Base-by-base conservation (phyloP, 2,888 invertebrate genomes). In the Fragum whitleyi region DNA sequence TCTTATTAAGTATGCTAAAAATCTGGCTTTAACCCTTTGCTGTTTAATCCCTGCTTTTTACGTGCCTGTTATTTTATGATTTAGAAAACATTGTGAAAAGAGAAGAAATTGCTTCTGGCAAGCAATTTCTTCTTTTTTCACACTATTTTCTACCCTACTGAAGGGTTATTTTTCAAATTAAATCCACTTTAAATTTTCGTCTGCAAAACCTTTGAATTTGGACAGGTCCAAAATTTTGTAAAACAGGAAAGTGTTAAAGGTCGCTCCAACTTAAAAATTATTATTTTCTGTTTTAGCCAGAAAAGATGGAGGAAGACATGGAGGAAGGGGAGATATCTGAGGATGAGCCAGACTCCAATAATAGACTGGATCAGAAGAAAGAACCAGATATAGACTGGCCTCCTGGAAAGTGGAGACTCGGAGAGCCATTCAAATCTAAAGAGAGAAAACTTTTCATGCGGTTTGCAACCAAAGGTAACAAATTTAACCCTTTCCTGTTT, bases 341-440 rank as follows among this genome's bases (percentile, higher is more conserved):
- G 39, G 81, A 78, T 72, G 86, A 84, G 28, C 74, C 74, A 7
- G 53, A 28, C 2, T 51, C 68, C n/a, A 51, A 59, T 42, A n/a
- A 55, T 21, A 68, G 61, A 0, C 21, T 28, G 19, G 39, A 32
- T 5, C 26, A 47, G 39, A 55, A 57, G 21, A 62, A 53, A 21
- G 65, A 65, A 21, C 23, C 65, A 6, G 69, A 83, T 16, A 88
- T 91, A 32, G 82, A 83, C 7, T 91, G 91, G 90, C 97, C 97
- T 21, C 95, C 96, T 57, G 96, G 97, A 53, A 89, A 87, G 73
- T 97, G 97, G 97, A 95, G 97, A 85, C 95, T 96, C 92, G 97
- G 97, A 2, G 94, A 95, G 81, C 83, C 88, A 9, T 95, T 95
- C 93, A 55, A 78, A 36, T 94, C 95, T 7, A 96, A 96, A 92